These are phyloP conservation scores for Nycteola revayana DNA, from an alignment of 2,888 invertebrate genomes.

Conservation along the genomic window DNA sequence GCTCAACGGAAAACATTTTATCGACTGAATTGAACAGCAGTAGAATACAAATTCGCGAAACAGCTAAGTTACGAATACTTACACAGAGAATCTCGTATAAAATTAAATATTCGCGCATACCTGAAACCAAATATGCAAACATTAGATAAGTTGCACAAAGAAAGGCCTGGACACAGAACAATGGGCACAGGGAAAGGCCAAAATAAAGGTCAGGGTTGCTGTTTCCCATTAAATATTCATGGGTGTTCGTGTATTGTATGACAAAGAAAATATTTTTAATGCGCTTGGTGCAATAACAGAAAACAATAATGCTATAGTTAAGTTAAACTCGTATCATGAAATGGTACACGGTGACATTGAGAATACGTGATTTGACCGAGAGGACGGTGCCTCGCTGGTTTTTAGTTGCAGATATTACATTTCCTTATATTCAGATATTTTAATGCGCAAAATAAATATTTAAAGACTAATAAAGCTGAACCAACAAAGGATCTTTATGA, in stretches of 20 bases:
- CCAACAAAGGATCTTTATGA: too few relatives aligned
- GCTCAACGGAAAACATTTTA: slow-evolving; percentile 30
- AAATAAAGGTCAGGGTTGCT: slow-evolving; percentile 69
- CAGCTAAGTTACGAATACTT: too few relatives aligned
- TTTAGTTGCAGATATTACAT: slow-evolving; percentile 23
- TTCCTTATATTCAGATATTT: slow-evolving; percentile 33
- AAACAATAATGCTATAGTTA: slow-evolving; percentile 32
- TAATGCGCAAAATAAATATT: slow-evolving; percentile 18
- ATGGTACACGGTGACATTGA: slow-evolving; percentile 50
- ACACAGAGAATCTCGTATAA: too few relatives aligned
- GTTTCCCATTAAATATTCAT: slow-evolving; percentile 70
- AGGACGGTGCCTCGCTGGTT: slow-evolving; percentile 19
- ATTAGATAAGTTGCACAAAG: slow-evolving; percentile 51
- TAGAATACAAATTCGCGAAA: slow-evolving; percentile 1
- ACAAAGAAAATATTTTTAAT: slow-evolving; percentile 58
- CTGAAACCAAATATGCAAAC: slow-evolving; percentile 51
- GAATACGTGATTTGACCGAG: slow-evolving; percentile 44
- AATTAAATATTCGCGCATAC: slow-evolving; percentile 16
- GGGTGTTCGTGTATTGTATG: slow-evolving; percentile 59
- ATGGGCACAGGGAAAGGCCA: slow-evolving; percentile 61
- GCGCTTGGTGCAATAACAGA: slow-evolving; percentile 41
- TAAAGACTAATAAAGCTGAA: slow-evolving; percentile 16
- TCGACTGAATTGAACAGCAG: slow-evolving; percentile 23
- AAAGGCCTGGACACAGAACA: slow-evolving; percentile 51
- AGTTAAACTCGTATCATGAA: slow-evolving; percentile 35